A percentile compares a stretch with the other conserved stretches of the same genome.
These are phyloP conservation scores for Netelia inedita DNA, from an alignment of 2,888 invertebrate genomes.

Conservation along the genomic window DNA sequence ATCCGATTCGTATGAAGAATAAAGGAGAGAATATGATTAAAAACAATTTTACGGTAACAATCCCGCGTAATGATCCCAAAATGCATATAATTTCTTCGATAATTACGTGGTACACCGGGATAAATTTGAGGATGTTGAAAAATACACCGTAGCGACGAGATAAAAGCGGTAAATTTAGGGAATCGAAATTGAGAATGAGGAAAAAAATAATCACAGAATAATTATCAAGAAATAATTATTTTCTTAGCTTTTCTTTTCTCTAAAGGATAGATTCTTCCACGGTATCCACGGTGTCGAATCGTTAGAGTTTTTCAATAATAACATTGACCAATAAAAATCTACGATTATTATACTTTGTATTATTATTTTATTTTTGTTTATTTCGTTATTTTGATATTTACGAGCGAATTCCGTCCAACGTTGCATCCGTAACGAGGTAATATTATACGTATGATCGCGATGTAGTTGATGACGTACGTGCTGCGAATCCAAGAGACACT, in stretches of 20 bases:
- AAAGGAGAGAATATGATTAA: neutral
- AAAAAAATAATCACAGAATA: too few relatives aligned
- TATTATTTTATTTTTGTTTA: neutral
- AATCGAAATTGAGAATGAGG: too few relatives aligned
- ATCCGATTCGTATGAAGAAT: neutral
- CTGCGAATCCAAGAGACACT: slow-evolving; percentile 9
- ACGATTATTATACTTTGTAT: too few relatives aligned
- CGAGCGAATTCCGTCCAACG: neutral
- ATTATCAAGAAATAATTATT: too few relatives aligned
- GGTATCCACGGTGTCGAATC: too few relatives aligned
- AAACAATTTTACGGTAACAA: neutral
- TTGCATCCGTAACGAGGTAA: slow-evolving; percentile 29
- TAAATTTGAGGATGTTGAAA: too few relatives aligned
- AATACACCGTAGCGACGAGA: too few relatives aligned
- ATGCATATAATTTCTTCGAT: slow-evolving; percentile 3
- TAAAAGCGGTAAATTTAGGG: too few relatives aligned
- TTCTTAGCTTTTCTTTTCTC: too few relatives aligned
- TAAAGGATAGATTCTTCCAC: too few relatives aligned
- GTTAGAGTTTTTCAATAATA: too few relatives aligned
- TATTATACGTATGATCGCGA: slow-evolving; percentile 41
- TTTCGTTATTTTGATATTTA: neutral
- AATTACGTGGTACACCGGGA: neutral
- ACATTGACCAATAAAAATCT: too few relatives aligned
- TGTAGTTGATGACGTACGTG: slow-evolving; percentile 54
- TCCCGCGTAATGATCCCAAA: neutral